A percentile compares a stretch with the other conserved stretches of the same genome.
Conservation (phyloP, 2,113 vertebrate species). For the Corythaixoides concolor region DNA sequence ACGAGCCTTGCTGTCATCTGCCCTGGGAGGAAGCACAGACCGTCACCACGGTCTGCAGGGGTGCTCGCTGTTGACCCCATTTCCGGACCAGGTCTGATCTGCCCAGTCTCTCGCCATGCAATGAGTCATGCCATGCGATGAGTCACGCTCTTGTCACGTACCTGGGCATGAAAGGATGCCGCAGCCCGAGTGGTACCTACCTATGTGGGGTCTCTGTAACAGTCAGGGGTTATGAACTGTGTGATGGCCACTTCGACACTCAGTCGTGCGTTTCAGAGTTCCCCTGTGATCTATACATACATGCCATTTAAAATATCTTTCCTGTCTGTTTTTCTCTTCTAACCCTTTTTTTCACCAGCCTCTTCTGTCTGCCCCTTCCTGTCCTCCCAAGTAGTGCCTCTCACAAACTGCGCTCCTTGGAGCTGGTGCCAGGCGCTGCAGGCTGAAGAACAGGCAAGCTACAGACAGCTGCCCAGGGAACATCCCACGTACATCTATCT, state of each 20-base stretch:
- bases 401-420: accelerated
- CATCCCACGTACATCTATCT: background rate
- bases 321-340: background rate
- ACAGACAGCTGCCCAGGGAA: background rate
- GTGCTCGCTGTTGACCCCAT: accelerated
- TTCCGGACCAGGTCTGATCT: background rate
- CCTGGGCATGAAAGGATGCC: background rate
- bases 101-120: accelerated
- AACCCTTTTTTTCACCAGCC: background rate
- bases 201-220: background rate
- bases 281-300: background rate
- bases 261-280: background rate
- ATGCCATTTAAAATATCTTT: background rate
- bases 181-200: background rate
- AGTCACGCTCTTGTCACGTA: accelerated
- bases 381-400: background rate
- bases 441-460: background rate
- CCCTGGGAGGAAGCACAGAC: accelerated
- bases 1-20: accelerated
- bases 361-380: background rate
- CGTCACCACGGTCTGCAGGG: accelerated
- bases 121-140: accelerated
- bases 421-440: background rate
- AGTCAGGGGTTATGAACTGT: background rate
- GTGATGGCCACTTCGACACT: background rate